Evolutionary conservation across 1,140 invertebrate genomes (phyloP), one percentile per base, ranked within the genome.

Genomic region (Brachionus sp.): DNA sequence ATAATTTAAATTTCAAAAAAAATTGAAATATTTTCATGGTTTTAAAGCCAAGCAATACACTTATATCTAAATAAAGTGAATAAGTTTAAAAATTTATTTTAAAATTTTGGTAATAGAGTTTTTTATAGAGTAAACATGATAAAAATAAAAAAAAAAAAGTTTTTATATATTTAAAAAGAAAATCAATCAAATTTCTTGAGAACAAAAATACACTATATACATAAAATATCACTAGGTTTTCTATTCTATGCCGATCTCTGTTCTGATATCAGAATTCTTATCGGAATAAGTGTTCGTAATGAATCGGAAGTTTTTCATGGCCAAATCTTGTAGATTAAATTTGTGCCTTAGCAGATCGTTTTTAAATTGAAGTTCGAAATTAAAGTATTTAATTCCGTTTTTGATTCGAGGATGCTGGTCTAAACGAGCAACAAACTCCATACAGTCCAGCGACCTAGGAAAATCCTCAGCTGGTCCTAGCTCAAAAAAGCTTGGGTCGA

Each of bases 381-480:
- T 66, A 62, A 80, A 80, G 35, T 62, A 62, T 12, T 25, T 16
- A 4, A 57, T 16, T 23, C 57, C 39, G 12, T 2, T 62, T 80
- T 62, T 66, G 9, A 62, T 9, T 25, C 13, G 37, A 2, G 39
- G 77, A 80, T 57, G 7, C 3, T 29, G 19, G 9, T 80, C 33
- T 25, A 80, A 80, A 23, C 62, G 46, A 25, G 70, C 42, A 16
- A 95, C 91, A 89, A 95, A 95, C 86, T 94, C 92, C 91, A 95
- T 92, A 75, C 91, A 93, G 75, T 93, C 93, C 19, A 95, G 89
- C 88, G 93, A 93, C 6, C 94, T 90, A 0, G 93, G 93, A 10
- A 94, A 88, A 84, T 95, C 94, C 90, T 95, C 94, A 86, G 94
- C 93, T 23, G 93, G 93, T 7, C 94, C 93, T 93, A 87, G 29